These are phyloP conservation scores for Tokudaia muenninki DNA, from an alignment of 2,797 vertebrate species.

Conservation along the genomic window DNA sequence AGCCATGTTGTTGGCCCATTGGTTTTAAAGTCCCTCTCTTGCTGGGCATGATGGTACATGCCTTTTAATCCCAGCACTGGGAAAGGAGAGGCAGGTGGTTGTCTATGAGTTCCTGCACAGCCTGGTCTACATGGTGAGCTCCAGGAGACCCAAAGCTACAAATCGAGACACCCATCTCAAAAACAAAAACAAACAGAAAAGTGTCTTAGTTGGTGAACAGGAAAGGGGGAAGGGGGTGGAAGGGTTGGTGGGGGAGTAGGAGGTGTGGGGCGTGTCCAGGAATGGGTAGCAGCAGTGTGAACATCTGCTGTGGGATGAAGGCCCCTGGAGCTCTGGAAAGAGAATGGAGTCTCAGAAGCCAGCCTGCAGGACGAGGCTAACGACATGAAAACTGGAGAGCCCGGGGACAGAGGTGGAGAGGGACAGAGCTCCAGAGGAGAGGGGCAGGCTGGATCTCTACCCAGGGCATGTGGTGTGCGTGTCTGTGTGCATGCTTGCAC, in stretches of 20 bases:
- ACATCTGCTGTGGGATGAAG: neutral
- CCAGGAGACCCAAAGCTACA: neutral
- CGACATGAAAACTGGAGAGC: neutral
- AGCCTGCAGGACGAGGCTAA: neutral
- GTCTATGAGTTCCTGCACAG: neutral
- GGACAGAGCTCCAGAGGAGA: neutral
- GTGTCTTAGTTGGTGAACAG: neutral
- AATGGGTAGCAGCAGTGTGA: neutral
- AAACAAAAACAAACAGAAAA: neutral
- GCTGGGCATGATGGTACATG: too few species aligned
- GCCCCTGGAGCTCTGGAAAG: neutral
- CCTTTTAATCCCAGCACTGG: neutral
- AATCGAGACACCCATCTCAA: neutral
- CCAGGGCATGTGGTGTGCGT: neutral
- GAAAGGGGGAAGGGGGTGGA: too few species aligned
- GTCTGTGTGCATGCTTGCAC: too few species aligned
- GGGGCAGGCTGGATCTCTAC: too few species aligned
- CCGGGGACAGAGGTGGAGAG: neutral
- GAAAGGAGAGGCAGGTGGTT: neutral
- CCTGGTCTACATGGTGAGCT: neutral
- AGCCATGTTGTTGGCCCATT: neutral
- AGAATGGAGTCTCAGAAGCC: conserved; percentile 23
- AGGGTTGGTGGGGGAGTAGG: neutral
- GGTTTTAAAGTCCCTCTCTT: neutral
- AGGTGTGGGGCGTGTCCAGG: neutral